A percentile compares a stretch with the other conserved stretches of the same genome.
These are phyloP conservation scores for Oncorhynchus masou DNA, from an alignment of 2,113 vertebrate species.

Conservation along the genomic window DNA sequence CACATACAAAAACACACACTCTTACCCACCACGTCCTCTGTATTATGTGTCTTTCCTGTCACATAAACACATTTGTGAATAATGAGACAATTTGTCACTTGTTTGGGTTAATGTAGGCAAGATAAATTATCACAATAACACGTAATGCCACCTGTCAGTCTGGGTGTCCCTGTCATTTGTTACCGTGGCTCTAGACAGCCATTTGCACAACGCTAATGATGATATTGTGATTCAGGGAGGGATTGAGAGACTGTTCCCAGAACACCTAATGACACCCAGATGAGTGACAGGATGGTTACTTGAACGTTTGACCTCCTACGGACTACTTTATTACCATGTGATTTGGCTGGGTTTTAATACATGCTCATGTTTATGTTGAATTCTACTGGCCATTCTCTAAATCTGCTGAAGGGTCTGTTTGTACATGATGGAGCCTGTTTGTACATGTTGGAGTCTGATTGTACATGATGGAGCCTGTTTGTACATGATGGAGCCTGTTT, in stretches of 20 bases:
- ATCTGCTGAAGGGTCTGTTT: background rate
- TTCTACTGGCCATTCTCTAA: background rate
- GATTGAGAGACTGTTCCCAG: constrained; percentile 26
- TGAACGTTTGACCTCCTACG: background rate
- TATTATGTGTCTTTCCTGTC: background rate
- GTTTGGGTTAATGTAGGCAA: constrained; percentile 38
- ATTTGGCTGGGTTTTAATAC: background rate
- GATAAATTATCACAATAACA: constrained; percentile 47
- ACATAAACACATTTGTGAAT: constrained; percentile 26
- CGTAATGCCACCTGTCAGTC: constrained; percentile 65
- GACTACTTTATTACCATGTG: background rate
- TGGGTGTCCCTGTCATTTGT: constrained; percentile 59
- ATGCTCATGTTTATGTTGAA: background rate
- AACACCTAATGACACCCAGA: constrained; percentile 52
- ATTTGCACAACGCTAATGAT: constrained; percentile 60
- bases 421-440: background rate
- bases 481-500: too few relatives aligned
- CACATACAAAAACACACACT: constrained; percentile 6
- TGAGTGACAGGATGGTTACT: constrained; percentile 37
- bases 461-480: too few relatives aligned
- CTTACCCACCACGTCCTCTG: background rate
- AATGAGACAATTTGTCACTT: constrained; percentile 59
- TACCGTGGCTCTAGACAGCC: constrained; percentile 44
- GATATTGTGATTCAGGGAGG: constrained; percentile 59
- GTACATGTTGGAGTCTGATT: background rate